Evolutionary conservation across 2,888 invertebrate species (phyloP).

Genomic region (Apotomis capreana): DNA sequence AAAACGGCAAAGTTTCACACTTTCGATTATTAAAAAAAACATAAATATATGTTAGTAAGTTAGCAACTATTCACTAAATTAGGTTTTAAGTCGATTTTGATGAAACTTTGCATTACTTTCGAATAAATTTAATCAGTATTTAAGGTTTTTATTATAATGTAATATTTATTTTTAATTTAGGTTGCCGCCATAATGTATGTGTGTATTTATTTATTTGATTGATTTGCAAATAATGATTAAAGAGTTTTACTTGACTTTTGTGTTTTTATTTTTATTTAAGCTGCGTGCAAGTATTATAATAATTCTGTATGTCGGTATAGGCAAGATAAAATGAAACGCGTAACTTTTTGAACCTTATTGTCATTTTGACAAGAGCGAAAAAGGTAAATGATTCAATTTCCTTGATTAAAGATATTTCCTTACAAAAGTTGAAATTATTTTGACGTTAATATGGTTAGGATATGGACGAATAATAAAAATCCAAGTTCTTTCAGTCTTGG

Average conservation of each 20-base stretch:
- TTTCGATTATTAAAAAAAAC: background rate
- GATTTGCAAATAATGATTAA: conserved; percentile 50
- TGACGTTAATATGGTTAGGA: no score
- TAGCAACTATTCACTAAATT: background rate
- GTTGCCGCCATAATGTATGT: conserved; percentile 55
- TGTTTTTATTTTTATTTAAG: conserved; percentile 15
- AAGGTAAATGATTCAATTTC: no score
- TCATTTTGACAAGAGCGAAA: no score
- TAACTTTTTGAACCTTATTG: no score
- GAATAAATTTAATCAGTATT: conserved; percentile 25
- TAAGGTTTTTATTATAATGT: conserved; percentile 39
- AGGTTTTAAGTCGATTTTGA: background rate
- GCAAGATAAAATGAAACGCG: no score
- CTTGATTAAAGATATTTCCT: no score
- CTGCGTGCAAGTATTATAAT: no score
- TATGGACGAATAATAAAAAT: no score
- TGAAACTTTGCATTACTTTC: conserved; percentile 40
- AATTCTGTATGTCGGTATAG: no score
- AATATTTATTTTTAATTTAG: conserved; percentile 42
- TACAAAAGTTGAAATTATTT: no score
- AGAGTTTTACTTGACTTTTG: conserved; percentile 44
- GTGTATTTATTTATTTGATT: conserved; percentile 54
- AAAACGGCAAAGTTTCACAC: conserved; percentile 31
- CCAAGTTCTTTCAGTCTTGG: no score
- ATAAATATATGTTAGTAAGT: no score